Evolutionary conservation across 2,113 vertebrate species (phyloP), one percentile per base, ranked within the genome.

Genomic region (Ictidomys tridecemlineatus): DNA sequence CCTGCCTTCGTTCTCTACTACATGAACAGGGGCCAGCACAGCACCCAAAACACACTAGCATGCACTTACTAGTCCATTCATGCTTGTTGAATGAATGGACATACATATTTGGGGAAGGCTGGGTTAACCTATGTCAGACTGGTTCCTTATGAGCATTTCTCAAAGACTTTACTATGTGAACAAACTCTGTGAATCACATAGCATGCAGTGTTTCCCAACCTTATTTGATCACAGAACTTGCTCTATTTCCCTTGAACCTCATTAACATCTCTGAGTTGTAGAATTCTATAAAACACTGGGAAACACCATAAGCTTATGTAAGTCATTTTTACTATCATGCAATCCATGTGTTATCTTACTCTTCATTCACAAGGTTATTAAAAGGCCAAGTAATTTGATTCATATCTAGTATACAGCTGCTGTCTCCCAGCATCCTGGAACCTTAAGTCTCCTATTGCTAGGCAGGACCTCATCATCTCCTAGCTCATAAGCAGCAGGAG

Each of bases 311-410:
- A 56, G 94, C 77, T 83, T 78, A 79, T 20, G 58, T 89, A 69
- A 85, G 48, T 91, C 69, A 77, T 76, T 86, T 87, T 86, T 72
- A 79, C 83, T 32, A 74, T 48, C 37, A 67, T 39, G 51, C 96
- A 93, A 92, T 88, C 8, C n/a, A 30, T 16, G 73, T 92, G 51
- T 70, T 92, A 89, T 42, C 93, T 95, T 80, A 63, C 45, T 79
- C 82, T 93, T 89, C 74, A 93, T 74, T 69, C 51, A 72, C 16
- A 89, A 56, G 10, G 45, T 84, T 89, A 93, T 89, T 70, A 84
- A 95, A 97, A 96, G 73, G 37, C 45, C 65, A 34, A 84, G 32
- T 61, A 51, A 87, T 85, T 26, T 93, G 94, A 95, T 51, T 95
- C 84, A 12, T 63, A 86, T 56, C 51, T 86, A 65, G 20, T n/a